These are phyloP conservation scores for Bruchidius siliquastri DNA, from an alignment of 2,888 invertebrate genomes.

Conservation along the genomic window DNA sequence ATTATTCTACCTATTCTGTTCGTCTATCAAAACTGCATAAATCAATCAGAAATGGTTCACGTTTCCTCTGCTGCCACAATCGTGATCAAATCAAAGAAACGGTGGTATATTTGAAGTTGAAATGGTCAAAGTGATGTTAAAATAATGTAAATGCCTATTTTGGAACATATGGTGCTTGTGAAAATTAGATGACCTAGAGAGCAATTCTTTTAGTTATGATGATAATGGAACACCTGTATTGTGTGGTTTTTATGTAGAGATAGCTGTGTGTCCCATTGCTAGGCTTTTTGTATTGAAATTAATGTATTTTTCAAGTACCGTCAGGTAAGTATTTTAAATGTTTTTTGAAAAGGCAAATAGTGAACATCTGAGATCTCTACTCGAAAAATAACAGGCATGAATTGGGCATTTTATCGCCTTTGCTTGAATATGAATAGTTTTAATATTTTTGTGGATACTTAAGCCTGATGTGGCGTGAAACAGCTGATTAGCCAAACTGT, in stretches of 20 bases:
- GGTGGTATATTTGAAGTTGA: constrained; percentile 3
- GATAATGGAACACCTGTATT: constrained; percentile 5
- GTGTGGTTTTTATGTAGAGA: constrained; percentile 3
- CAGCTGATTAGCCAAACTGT: too few species aligned
- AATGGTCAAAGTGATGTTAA: background rate
- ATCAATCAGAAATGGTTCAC: too few species aligned
- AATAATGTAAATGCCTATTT: background rate
- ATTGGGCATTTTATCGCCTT: background rate
- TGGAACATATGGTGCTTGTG: background rate
- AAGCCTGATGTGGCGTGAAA: too few species aligned
- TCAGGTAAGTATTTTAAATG: background rate
- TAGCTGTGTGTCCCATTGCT: constrained; percentile 43
- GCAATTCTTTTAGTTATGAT: constrained; percentile 8
- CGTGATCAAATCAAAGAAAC: too few species aligned
- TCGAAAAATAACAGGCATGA: background rate
- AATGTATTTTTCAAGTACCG: background rate
- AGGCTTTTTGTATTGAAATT: constrained; percentile 28
- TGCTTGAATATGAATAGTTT: background rate
- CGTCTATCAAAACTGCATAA: too few species aligned
- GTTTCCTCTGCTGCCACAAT: too few species aligned
- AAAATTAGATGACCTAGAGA: background rate
- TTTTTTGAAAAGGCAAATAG: background rate
- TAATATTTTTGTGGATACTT: too few species aligned
- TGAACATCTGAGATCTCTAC: background rate
- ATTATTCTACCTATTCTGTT: too few species aligned